A percentile compares a stretch with the other conserved stretches of the same genome.
These are phyloP conservation scores for Caenorhabditis sp. DNA, from an alignment of 2,888 invertebrate species.

Conservation along the genomic window DNA sequence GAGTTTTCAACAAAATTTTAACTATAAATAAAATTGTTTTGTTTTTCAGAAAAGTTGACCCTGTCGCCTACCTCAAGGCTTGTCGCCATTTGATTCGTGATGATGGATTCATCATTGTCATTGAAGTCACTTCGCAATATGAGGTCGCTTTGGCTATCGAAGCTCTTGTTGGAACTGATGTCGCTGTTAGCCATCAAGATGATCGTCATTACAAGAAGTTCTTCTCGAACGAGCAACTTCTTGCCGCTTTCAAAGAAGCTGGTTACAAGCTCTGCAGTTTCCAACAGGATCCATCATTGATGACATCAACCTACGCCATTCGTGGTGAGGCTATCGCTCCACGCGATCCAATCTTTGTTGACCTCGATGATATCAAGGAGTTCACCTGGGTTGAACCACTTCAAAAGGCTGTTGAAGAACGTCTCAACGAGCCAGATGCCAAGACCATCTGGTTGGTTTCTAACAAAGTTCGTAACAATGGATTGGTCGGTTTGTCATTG, in stretches of 20 bases:
- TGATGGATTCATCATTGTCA: constrained; percentile 73
- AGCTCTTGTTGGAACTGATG: constrained; percentile 52
- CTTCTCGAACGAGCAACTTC: constrained; percentile 61
- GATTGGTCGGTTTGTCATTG: constrained; percentile 86
- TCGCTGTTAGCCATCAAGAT: constrained; percentile 38
- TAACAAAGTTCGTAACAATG: constrained; percentile 75
- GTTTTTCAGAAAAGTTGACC: constrained; percentile 59
- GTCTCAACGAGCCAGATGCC: constrained; percentile 77
- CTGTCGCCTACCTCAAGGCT: constrained; percentile 59
- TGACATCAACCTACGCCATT: constrained; percentile 63
- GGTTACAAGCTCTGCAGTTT: constrained; percentile 68
- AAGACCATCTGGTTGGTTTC: constrained; percentile 76
- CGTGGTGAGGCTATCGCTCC: constrained; percentile 51
- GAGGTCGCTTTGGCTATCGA: constrained; percentile 62
- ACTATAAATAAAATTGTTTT: neutral
- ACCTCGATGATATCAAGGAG: constrained; percentile 68
- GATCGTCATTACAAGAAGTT: constrained; percentile 59
- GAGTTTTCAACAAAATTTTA: constrained; percentile 3
- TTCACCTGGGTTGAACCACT: constrained; percentile 71
- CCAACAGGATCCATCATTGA: constrained; percentile 59
- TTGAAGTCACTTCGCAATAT: constrained; percentile 72
- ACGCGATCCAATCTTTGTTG: constrained; percentile 66
- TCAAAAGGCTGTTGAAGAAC: constrained; percentile 76
- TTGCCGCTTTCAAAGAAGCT: constrained; percentile 58
- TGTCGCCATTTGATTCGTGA: constrained; percentile 67